Conservation (phyloP, 2,797 vertebrate genomes). For the Aselliscus stoliczkanus region DNA sequence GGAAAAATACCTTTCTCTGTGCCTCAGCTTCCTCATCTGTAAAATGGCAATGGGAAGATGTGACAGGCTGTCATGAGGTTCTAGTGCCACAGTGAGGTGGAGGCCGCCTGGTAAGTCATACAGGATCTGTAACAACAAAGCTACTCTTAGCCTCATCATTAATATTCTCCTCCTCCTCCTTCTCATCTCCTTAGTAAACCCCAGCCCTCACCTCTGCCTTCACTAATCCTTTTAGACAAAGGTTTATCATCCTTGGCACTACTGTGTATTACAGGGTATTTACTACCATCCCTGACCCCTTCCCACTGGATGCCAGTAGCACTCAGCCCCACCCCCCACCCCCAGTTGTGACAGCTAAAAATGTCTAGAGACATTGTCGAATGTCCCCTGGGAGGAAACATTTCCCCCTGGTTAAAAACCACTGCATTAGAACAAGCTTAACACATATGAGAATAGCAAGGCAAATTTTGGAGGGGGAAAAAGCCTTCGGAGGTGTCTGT, state of each 20-base stretch:
- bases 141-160: background rate
- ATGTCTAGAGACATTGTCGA: background rate
- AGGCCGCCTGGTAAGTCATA: background rate
- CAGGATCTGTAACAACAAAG: background rate
- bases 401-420: background rate
- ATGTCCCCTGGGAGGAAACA: background rate
- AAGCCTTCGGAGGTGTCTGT: background rate
- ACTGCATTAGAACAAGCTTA: background rate
- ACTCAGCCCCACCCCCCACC: background rate
- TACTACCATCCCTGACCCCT: background rate
- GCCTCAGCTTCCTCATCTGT: background rate
- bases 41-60: background rate
- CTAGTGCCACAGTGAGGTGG: no score
- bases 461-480: background rate
- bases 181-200: background rate
- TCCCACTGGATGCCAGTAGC: background rate
- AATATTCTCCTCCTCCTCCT: background rate
- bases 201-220: background rate
- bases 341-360: background rate
- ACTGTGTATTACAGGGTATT: accelerated
- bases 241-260: background rate
- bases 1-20: background rate
- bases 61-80: no score
- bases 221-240: background rate
- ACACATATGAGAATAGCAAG: background rate